These are phyloP conservation scores for Diorhabda sublineata DNA, from an alignment of 1,140 invertebrate genomes.

Conservation along the genomic window DNA sequence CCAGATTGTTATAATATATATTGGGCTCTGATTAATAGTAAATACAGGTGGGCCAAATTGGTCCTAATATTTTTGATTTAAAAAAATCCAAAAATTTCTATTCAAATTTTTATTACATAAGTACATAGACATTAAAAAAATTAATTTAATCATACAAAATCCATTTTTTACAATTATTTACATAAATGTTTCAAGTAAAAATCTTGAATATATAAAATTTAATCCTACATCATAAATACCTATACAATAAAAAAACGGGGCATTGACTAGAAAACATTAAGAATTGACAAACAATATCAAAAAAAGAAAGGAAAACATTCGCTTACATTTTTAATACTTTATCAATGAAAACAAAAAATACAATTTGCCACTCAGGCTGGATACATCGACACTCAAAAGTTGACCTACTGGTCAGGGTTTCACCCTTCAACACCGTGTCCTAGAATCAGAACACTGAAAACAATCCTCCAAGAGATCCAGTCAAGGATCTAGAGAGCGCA, in stretches of 20 bases:
- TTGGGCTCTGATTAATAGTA: too few relatives aligned
- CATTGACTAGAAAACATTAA: slow-evolving; percentile 28
- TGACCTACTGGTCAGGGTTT: not conserved
- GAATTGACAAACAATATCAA: slow-evolving; percentile 17
- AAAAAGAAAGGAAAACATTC: not conserved
- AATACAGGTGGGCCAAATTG: too few relatives aligned
- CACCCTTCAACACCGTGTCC: not conserved
- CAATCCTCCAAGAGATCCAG: not conserved
- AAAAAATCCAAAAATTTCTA: not conserved
- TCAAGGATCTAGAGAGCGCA: not conserved
- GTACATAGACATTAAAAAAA: slow-evolving; percentile 26
- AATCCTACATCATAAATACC: slow-evolving; percentile 14
- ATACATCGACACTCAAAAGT: slow-evolving; percentile 13
- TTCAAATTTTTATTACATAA: slow-evolving; percentile 20
- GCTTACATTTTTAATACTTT: slow-evolving; percentile 25
- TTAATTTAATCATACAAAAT: slow-evolving; percentile 28
- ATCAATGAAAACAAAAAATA: slow-evolving; percentile 23
- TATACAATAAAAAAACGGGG: slow-evolving; percentile 20
- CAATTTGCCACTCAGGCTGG: slow-evolving; percentile 19
- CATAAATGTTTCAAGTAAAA: not conserved
- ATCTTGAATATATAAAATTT: slow-evolving; percentile 2
- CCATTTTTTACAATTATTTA: slow-evolving; percentile 17
- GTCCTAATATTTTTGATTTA: too few relatives aligned
- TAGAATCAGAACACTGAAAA: not conserved
- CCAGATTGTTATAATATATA: too few relatives aligned